phyloP scores from a whole-genome alignment of 2,797 vertebrate genomes.

The Molossus alvarezi region DNA sequence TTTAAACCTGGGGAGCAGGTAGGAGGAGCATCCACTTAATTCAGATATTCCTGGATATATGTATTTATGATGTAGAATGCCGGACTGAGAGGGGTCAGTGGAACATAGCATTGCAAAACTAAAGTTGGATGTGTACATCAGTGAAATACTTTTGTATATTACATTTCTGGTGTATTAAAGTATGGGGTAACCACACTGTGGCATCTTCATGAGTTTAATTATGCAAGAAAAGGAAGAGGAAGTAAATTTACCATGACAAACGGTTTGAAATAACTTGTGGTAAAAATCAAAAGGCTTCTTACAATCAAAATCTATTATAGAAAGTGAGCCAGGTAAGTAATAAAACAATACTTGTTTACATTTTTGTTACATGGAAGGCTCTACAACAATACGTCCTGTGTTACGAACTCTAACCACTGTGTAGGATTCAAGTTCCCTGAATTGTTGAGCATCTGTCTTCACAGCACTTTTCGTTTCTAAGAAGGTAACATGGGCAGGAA shows the following conservation, averaged over 20 bases:
- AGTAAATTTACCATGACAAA: constrained; percentile 68
- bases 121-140: neutral
- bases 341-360: neutral
- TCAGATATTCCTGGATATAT: neutral
- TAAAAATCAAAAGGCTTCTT: constrained; percentile 66
- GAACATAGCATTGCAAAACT: constrained; percentile 58
- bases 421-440: constrained; percentile 42
- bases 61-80: neutral
- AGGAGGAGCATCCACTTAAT: neutral
- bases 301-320: constrained; percentile 54
- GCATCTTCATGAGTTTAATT: constrained; percentile 57
- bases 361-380: neutral
- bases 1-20: neutral
- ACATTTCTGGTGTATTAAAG: constrained; percentile 16
- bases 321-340: constrained; percentile 57
- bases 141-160: neutral
- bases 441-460: constrained; percentile 36
- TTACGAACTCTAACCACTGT: neutral
- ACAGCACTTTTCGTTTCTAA: constrained; percentile 62
- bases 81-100: neutral
- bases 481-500: constrained; percentile 71
- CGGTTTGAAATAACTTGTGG: constrained; percentile 61
- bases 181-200: neutral
- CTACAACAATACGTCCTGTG: neutral
- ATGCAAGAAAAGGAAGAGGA: constrained; percentile 72